These are phyloP conservation scores for Melieria crassipennis DNA, from an alignment of 2,888 invertebrate genomes.

Conservation along the genomic window DNA sequence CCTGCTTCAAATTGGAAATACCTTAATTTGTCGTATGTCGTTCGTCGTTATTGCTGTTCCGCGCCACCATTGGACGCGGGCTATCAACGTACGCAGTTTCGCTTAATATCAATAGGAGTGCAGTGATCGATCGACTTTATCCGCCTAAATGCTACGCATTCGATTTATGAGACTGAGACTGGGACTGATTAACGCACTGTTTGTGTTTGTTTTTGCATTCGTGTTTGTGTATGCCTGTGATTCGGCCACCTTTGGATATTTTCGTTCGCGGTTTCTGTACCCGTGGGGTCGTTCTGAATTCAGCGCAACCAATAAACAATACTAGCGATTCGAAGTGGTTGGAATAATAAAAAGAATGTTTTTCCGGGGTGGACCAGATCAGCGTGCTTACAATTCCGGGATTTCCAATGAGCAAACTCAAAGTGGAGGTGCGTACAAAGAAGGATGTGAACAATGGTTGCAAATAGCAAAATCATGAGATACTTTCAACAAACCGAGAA, in stretches of 20 bases:
- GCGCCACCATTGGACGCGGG: no score
- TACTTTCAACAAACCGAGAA: background rate
- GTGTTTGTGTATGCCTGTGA: no score
- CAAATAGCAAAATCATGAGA: background rate
- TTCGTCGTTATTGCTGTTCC: constrained; percentile 9
- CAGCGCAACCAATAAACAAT: constrained; percentile 41
- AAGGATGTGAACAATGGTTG: background rate
- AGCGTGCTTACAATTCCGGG: constrained; percentile 21
- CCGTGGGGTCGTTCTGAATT: constrained; percentile 55
- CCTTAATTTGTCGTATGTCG: background rate
- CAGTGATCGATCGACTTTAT: constrained; percentile 52
- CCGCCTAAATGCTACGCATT: constrained; percentile 27
- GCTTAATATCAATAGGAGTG: constrained; percentile 43
- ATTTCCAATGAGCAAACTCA: constrained; percentile 8
- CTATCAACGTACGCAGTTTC: no score
- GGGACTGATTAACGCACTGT: constrained; percentile 8
- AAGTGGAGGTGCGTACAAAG: background rate
- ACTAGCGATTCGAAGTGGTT: constrained; percentile 51
- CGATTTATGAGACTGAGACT: no score
- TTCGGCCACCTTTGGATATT: background rate
- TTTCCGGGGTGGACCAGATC: constrained; percentile 63
- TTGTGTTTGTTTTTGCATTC: constrained; percentile 18
- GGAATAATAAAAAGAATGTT: constrained; percentile 64
- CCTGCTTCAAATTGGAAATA: background rate
- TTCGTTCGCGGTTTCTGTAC: background rate